A percentile compares a stretch with the other conserved stretches of the same genome.
These are phyloP conservation scores for Onychostoma macrolepis DNA, from an alignment of 2,113 vertebrate species.

Conservation along the genomic window DNA sequence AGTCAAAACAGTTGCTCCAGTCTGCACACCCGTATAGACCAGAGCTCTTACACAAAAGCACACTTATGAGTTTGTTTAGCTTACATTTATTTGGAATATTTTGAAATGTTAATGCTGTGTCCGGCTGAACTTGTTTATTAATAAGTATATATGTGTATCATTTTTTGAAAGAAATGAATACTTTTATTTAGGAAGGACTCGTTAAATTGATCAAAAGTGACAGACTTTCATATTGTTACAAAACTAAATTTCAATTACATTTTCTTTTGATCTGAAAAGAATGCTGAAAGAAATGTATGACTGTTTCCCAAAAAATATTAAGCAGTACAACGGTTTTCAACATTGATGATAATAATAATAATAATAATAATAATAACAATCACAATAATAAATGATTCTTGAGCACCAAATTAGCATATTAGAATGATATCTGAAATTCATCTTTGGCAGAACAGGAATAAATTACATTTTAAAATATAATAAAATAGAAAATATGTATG, in stretches of 20 bases:
- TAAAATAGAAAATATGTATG: neutral
- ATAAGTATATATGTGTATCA: too few species aligned
- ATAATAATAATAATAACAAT: too few species aligned
- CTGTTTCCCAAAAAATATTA: too few species aligned
- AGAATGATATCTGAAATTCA: neutral
- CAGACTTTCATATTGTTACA: too few species aligned
- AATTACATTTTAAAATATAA: neutral
- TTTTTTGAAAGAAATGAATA: too few species aligned
- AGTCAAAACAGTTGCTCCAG: neutral
- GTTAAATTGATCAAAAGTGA: too few species aligned
- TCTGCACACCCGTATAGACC: neutral
- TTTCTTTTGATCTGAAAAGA: too few species aligned
- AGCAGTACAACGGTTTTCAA: neutral
- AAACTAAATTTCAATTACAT: too few species aligned
- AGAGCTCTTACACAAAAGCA: neutral
- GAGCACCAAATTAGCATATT: neutral
- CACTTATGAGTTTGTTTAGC: neutral
- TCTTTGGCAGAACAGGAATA: neutral
- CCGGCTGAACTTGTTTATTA: too few species aligned
- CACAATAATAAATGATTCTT: neutral
- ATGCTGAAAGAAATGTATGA: too few species aligned
- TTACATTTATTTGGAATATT: neutral
- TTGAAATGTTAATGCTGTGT: neutral
- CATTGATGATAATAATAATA: neutral
- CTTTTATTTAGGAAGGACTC: too few species aligned